phyloP scores from a whole-genome alignment of 2,888 invertebrate species.

The Heteromyza rotundicornis region DNA sequence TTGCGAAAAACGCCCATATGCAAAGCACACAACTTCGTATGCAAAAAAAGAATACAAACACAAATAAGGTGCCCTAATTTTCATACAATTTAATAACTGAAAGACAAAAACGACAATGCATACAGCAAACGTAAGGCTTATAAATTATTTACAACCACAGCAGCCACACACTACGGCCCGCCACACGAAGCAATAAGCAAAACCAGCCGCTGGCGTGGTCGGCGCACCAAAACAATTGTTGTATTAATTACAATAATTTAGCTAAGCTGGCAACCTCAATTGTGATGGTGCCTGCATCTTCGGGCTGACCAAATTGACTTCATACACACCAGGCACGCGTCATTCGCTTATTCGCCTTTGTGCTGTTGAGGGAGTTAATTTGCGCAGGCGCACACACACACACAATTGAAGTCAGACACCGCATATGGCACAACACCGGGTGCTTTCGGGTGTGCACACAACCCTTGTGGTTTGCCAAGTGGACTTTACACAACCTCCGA shows the following conservation, averaged over 20 bases:
- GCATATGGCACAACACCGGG: too few species aligned
- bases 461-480: not conserved
- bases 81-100: too few species aligned
- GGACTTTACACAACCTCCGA: not conserved
- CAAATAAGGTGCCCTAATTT: conserved; percentile 8
- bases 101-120: not conserved
- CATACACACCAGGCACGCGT: too few species aligned
- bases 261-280: conserved; percentile 12
- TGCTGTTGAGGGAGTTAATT: conserved; percentile 27
- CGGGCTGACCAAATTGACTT: too few species aligned
- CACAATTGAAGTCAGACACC: not conserved
- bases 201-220: conserved; percentile 11
- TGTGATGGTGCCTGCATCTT: too few species aligned
- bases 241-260: conserved; percentile 29
- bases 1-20: conserved; percentile 1
- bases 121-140: conserved; percentile 1
- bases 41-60: too few species aligned
- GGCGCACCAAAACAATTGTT: conserved; percentile 20
- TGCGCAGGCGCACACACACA: conserved; percentile 14
- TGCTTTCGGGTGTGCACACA: not conserved
- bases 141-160: not conserved
- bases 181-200: conserved; percentile 4
- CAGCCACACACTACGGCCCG: not conserved
- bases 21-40: not conserved
- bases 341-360: not conserved